Evolutionary conservation across 2,797 vertebrate species (phyloP).

Genomic region (Echiichthys vipera): DNA sequence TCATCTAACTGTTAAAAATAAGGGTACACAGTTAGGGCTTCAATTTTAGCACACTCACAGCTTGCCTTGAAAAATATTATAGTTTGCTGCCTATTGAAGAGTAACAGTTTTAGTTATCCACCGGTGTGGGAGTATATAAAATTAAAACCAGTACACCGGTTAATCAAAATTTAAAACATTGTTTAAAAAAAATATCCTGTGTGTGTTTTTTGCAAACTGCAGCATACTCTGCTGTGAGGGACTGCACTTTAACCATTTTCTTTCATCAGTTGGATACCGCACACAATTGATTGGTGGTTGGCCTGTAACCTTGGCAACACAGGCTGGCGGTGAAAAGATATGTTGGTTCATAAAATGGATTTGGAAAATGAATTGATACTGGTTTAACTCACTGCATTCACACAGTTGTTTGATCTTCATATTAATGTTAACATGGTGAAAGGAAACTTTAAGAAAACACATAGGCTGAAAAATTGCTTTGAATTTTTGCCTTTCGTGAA

Average conservation of each 20-base stretch:
- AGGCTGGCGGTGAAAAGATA: constrained; percentile 18
- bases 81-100: no score
- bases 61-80: no score
- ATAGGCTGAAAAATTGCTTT: constrained; percentile 28
- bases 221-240: constrained; percentile 14
- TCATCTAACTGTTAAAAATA: no score
- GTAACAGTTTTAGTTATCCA: no score
- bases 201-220: not conserved
- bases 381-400: constrained; percentile 20
- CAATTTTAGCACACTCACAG: no score
- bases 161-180: no score
- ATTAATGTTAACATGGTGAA: constrained; percentile 39
- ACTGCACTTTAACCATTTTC: constrained; percentile 54
- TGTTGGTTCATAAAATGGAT: constrained; percentile 30
- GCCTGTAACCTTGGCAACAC: constrained; percentile 79
- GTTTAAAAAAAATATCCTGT: no score
- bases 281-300: constrained; percentile 66
- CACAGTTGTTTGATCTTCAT: constrained; percentile 49
- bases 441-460: constrained; percentile 30
- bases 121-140: no score
- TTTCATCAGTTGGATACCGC: constrained; percentile 42
- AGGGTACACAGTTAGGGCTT: no score
- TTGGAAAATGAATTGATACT: constrained; percentile 42
- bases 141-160: no score
- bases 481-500: constrained; percentile 51